These are phyloP conservation scores for Artemia franciscana DNA, from an alignment of 1,140 invertebrate genomes.

Conservation along the genomic window DNA sequence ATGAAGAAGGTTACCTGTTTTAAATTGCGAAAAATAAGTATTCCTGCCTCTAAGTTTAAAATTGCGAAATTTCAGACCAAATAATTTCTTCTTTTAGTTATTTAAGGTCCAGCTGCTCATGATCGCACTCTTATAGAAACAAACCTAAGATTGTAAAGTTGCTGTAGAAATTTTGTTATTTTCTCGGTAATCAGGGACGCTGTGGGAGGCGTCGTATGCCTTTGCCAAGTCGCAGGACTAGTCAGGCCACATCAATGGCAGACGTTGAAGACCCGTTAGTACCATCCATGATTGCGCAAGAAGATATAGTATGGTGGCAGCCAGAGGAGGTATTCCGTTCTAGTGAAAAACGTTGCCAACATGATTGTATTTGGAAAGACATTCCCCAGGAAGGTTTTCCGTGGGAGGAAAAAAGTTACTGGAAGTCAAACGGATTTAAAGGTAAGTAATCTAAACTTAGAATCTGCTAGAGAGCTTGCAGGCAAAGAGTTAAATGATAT, in stretches of 20 bases:
- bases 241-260: neutral
- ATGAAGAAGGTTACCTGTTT: no score
- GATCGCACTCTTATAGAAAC: no score
- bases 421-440: neutral
- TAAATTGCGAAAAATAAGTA: no score
- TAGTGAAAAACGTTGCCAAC: neutral
- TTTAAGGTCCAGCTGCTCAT: no score
- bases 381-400: neutral
- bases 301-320: neutral
- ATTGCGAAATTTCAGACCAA: no score
- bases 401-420: neutral
- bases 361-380: neutral
- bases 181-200: neutral
- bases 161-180: neutral
- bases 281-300: neutral
- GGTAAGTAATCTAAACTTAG: neutral
- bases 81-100: no score
- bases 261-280: neutral
- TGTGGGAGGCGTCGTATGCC: neutral
- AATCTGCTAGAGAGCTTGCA: no score
- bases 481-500: no score
- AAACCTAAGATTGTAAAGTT: neutral
- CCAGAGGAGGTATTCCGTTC: neutral
- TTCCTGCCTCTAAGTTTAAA: no score
- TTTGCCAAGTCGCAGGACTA: neutral